Conservation (phyloP, 2,113 vertebrate genomes). For the Carettochelys insculpta region DNA sequence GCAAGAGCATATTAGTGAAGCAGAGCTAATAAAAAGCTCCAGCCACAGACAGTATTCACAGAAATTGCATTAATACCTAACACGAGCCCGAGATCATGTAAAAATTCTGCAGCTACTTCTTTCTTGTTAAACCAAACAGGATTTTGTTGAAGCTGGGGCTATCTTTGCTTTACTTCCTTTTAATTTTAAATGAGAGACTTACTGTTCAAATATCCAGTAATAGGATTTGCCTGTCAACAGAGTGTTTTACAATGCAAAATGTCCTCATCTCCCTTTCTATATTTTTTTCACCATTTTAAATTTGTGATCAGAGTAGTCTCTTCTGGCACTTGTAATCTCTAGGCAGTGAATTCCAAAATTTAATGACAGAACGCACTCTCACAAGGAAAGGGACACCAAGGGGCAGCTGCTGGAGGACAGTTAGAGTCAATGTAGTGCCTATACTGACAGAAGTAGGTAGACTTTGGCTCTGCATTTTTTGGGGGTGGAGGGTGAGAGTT, state of each 20-base stretch:
- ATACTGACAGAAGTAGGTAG: too few species aligned
- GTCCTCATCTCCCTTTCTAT: background rate
- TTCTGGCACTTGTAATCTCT: background rate
- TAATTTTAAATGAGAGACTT: background rate
- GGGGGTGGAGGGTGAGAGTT: too few species aligned
- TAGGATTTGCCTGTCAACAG: background rate
- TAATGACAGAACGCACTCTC: background rate
- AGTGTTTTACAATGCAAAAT: background rate
- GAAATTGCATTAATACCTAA: background rate
- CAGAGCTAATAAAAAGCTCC: background rate
- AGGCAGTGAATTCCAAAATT: background rate
- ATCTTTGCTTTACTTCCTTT: background rate
- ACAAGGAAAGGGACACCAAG: background rate
- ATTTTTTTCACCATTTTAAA: background rate
- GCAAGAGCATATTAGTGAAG: background rate
- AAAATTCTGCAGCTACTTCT: background rate
- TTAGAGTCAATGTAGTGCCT: background rate
- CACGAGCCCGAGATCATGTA: background rate
- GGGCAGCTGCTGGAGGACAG: background rate
- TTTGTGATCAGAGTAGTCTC: background rate
- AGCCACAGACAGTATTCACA: background rate
- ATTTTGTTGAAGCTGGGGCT: background rate
- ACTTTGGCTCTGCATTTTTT: too few species aligned
- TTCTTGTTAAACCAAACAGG: background rate
- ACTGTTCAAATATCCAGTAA: background rate